These are phyloP conservation scores for Harpalus rubripes DNA, from an alignment of 2,888 invertebrate species.

Conservation along the genomic window DNA sequence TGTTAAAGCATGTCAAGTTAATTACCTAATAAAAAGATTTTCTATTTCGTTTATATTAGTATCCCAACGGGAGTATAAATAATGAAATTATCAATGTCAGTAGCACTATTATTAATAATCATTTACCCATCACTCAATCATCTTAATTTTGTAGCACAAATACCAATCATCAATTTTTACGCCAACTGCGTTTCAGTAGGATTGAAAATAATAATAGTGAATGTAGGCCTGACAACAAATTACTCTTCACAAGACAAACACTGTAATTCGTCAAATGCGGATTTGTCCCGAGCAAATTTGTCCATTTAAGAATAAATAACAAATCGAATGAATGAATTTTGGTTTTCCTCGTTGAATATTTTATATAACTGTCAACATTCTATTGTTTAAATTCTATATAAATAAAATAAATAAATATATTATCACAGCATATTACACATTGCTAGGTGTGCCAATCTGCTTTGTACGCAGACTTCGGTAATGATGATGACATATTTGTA, in stretches of 20 bases:
- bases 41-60: neutral
- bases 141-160: neutral
- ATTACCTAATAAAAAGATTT: constrained; percentile 3
- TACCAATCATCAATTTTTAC: constrained; percentile 11
- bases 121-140: constrained; percentile 21
- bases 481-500: no score
- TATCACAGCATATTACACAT: no score
- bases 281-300: neutral
- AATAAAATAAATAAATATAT: no score
- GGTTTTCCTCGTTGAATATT: no score
- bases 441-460: no score
- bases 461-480: no score
- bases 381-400: no score
- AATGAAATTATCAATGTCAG: constrained; percentile 33
- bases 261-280: neutral
- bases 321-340: no score
- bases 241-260: neutral
- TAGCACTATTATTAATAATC: constrained; percentile 25
- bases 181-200: constrained; percentile 10
- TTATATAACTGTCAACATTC: no score
- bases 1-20: constrained; percentile 2
- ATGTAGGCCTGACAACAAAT: constrained; percentile 24
- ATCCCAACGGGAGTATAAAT: neutral
- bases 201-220: constrained; percentile 28
- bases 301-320: neutral